Evolutionary conservation across 2,888 invertebrate genomes (phyloP).

Genomic region (Amblyjoppa fuscipennis): DNA sequence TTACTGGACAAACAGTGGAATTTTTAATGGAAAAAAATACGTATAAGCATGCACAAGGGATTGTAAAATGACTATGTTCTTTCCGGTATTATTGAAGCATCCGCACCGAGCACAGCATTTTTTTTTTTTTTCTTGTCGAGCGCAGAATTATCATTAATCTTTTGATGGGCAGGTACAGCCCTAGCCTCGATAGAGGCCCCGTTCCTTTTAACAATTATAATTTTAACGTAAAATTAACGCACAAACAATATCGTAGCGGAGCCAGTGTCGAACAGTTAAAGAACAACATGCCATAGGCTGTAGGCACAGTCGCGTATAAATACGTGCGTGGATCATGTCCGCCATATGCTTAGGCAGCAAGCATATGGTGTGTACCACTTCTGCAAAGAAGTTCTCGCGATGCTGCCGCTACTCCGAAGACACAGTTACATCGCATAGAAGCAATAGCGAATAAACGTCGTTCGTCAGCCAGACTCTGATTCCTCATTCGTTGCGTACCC

Average conservation of each 20-base stretch:
- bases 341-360: conserved; percentile 74
- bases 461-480: conserved; percentile 33
- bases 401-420: conserved; percentile 66
- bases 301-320: conserved; percentile 49
- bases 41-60: too few relatives aligned
- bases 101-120: background rate
- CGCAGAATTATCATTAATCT: too few relatives aligned
- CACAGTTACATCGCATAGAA: conserved; percentile 61
- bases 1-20: too few relatives aligned
- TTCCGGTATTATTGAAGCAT: too few relatives aligned
- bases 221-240: conserved; percentile 5
- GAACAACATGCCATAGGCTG: conserved; percentile 36
- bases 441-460: conserved; percentile 42
- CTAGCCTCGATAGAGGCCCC: too few relatives aligned
- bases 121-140: background rate
- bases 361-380: conserved; percentile 80
- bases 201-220: too few relatives aligned
- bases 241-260: conserved; percentile 48
- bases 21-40: too few relatives aligned
- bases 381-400: conserved; percentile 65
- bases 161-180: too few relatives aligned
- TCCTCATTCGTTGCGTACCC: conserved; percentile 3
- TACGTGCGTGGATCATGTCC: conserved; percentile 69
- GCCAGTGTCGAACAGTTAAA: conserved; percentile 59
- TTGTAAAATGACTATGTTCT: too few relatives aligned